Conservation (phyloP, 37 sponge, comb jelly and placozoan species). For the Amphimedon queenslandica region DNA sequence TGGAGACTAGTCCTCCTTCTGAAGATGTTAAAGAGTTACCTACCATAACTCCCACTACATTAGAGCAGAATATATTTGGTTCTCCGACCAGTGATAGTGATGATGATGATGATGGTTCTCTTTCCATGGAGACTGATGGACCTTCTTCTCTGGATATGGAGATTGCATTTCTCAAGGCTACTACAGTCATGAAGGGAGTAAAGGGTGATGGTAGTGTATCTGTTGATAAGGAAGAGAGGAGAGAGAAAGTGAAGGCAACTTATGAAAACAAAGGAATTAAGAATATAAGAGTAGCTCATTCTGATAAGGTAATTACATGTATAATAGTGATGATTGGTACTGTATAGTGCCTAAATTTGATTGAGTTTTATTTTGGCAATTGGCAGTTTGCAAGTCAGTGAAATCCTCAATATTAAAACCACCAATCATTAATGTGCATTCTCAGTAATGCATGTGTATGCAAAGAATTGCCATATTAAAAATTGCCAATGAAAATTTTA, state of each 20-base stretch:
- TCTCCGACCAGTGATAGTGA: background rate
- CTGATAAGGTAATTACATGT: constrained; percentile 10
- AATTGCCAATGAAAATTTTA: too few relatives aligned
- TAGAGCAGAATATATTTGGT: background rate
- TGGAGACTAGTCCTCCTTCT: too few relatives aligned
- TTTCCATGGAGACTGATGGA: too few relatives aligned
- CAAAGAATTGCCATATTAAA: too few relatives aligned
- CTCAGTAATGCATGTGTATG: too few relatives aligned
- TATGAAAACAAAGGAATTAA: constrained; percentile 24
- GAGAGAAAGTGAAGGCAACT: background rate
- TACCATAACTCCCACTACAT: too few relatives aligned
- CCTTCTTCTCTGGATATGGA: background rate
- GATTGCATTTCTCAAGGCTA: background rate
- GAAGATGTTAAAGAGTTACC: too few relatives aligned
- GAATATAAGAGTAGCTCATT: constrained; percentile 51
- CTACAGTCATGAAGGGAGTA: background rate
- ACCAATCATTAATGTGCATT: too few relatives aligned
- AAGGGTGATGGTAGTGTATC: background rate
- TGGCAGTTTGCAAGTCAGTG: too few relatives aligned
- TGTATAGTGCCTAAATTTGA: too few relatives aligned
- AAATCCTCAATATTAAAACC: too few relatives aligned
- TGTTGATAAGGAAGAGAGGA: constrained; percentile 1
- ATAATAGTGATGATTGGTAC: background rate
- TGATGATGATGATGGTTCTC: background rate
- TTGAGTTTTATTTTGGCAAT: too few relatives aligned